Evolutionary conservation across 2,888 invertebrate species (phyloP).

Genomic region (Acrobasis consociella): DNA sequence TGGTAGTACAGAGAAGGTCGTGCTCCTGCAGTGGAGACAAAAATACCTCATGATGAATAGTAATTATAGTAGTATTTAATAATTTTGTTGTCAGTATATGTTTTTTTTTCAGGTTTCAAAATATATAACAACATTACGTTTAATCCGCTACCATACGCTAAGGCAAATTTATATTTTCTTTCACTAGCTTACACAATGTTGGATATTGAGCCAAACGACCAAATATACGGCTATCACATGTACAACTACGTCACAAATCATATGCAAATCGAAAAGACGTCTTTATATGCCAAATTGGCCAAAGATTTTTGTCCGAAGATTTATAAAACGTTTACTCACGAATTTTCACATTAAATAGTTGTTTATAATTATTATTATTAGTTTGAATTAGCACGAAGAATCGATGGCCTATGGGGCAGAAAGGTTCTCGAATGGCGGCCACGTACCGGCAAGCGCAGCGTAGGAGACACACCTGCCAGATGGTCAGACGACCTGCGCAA

Average conservation of each 20-base stretch:
- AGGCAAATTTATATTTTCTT: no score
- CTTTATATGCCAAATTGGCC: slow-evolving; percentile 3
- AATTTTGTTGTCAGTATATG: not conserved
- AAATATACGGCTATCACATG: slow-evolving; percentile 6
- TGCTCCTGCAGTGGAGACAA: no score
- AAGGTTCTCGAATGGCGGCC: no score
- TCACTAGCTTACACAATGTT: no score
- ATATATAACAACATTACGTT: not conserved
- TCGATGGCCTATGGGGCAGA: no score
- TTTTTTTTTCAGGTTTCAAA: not conserved
- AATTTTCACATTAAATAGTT: slow-evolving; percentile 5
- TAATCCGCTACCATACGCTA: no score
- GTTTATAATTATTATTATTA: not conserved
- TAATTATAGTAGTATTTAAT: not conserved
- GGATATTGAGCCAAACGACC: not conserved
- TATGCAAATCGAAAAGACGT: not conserved
- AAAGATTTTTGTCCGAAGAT: slow-evolving; percentile 9
- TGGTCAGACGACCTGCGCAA: no score
- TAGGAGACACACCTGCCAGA: no score
- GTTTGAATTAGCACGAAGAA: no score
- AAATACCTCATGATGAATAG: no score
- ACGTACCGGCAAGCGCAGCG: no score
- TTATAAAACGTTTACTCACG: not conserved
- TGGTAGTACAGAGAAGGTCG: no score
- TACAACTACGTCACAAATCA: not conserved